Evolutionary conservation across 1,140 invertebrate species (phyloP).

Genomic region (Heliconius eleuchia): DNA sequence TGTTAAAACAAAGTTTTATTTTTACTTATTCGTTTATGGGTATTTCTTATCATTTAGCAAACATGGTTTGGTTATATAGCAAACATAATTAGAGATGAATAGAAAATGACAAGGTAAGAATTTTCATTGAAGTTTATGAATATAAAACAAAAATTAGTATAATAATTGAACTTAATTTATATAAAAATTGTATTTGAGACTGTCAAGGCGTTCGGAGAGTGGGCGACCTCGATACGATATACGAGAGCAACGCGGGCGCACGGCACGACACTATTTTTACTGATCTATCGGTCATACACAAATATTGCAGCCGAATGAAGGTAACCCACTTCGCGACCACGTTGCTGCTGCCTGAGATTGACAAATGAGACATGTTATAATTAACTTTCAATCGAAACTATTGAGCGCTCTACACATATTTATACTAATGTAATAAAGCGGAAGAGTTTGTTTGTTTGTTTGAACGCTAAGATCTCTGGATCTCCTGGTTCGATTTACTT

Average conservation of each 20-base stretch:
- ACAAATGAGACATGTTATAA: neutral
- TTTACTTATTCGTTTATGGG: too few species aligned
- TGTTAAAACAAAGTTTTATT: too few species aligned
- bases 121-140: too few species aligned
- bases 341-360: neutral
- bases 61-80: too few species aligned
- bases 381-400: neutral
- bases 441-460: too few species aligned
- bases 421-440: too few species aligned
- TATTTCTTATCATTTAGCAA: too few species aligned
- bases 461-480: too few species aligned
- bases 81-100: too few species aligned
- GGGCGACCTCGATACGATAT: conserved; percentile 25
- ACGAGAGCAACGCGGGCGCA: conserved; percentile 5
- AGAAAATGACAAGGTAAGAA: too few species aligned
- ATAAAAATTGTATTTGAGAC: neutral
- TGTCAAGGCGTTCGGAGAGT: conserved; percentile 19
- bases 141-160: too few species aligned
- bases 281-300: conserved; percentile 2
- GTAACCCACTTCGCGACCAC: neutral
- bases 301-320: conserved; percentile 1
- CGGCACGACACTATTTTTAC: conserved; percentile 21
- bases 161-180: neutral
- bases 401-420: neutral
- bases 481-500: too few species aligned